phyloP scores from a whole-genome alignment of 2,888 invertebrate genomes.

The Tortricodes alternella region DNA sequence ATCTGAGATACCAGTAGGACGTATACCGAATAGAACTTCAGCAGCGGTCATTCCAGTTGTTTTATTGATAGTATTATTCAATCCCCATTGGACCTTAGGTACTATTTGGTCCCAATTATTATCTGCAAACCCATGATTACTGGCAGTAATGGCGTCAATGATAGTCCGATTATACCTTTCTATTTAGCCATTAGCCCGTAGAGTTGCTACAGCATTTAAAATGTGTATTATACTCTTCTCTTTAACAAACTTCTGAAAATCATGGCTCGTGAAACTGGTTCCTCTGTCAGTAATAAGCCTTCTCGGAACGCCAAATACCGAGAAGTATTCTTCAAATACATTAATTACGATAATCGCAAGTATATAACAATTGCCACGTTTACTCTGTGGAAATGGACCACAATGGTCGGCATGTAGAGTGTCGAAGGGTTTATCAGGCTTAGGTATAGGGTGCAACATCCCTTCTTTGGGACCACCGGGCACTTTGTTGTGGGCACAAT shows the following conservation, averaged over 20 bases:
- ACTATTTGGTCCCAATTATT: constrained; percentile 28
- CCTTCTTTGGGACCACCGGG: constrained; percentile 27
- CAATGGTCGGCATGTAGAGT: constrained; percentile 34
- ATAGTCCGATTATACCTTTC: no score
- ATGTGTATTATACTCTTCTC: constrained; percentile 19
- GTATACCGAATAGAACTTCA: constrained; percentile 21
- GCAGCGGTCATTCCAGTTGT: not conserved
- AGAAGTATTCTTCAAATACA: constrained; percentile 20
- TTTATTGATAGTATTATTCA: constrained; percentile 34
- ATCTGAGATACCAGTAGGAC: constrained; percentile 25
- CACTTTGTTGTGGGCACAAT: no score
- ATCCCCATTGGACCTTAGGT: constrained; percentile 27
- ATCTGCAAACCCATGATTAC: constrained; percentile 1
- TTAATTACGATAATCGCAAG: constrained; percentile 33
- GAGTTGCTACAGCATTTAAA: not conserved
- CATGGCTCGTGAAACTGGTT: constrained; percentile 20
- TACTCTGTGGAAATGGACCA: constrained; percentile 33
- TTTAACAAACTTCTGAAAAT: constrained; percentile 11
- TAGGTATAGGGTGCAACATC: constrained; percentile 24
- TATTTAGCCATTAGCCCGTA: constrained; percentile 29
- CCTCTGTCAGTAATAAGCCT: constrained; percentile 21
- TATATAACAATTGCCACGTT: constrained; percentile 31
- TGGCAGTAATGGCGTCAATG: constrained; percentile 2
- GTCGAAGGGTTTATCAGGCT: constrained; percentile 23
- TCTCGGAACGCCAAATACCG: constrained; percentile 13